phyloP scores from a whole-genome alignment of 2,888 invertebrate species.

The Thymelicus acteon region DNA sequence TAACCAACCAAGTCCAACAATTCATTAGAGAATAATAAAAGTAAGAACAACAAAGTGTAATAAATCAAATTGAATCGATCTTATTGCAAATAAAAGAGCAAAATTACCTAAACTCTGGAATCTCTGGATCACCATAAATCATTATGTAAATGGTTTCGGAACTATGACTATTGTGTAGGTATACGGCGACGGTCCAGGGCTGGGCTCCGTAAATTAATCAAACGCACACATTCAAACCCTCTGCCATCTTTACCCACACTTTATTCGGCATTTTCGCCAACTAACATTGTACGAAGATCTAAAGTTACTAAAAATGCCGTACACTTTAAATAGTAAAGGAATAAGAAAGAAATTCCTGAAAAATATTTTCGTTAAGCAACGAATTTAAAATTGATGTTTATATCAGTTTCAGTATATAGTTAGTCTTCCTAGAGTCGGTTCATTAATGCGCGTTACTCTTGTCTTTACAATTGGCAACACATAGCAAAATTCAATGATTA shows the following conservation, averaged over 20 bases:
- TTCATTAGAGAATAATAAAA: too few species aligned
- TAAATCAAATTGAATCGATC: slow-evolving; percentile 3
- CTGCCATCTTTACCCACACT: slow-evolving; percentile 41
- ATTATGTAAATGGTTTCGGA: slow-evolving; percentile 54
- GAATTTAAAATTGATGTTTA: too few species aligned
- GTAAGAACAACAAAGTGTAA: too few species aligned
- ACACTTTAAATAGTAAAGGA: too few species aligned
- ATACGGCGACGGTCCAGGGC: slow-evolving; percentile 47
- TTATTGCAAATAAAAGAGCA: background rate
- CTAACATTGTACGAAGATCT: slow-evolving; percentile 41
- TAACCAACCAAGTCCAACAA: too few species aligned
- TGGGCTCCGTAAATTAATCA: slow-evolving; percentile 63
- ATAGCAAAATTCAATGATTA: too few species aligned
- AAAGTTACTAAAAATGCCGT: slow-evolving; percentile 36
- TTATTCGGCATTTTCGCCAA: slow-evolving; percentile 41
- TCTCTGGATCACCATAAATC: slow-evolving; percentile 39
- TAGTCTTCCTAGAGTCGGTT: too few species aligned
- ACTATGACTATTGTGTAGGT: slow-evolving; percentile 50
- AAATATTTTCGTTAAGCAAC: too few species aligned
- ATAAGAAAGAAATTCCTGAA: too few species aligned
- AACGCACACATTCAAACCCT: slow-evolving; percentile 50
- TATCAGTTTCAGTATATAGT: too few species aligned
- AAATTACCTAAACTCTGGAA: slow-evolving; percentile 14
- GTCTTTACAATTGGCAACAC: too few species aligned
- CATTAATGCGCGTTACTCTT: too few species aligned